Evolutionary conservation across 2,888 invertebrate genomes (phyloP).

Genomic region (Laothoe populi): DNA sequence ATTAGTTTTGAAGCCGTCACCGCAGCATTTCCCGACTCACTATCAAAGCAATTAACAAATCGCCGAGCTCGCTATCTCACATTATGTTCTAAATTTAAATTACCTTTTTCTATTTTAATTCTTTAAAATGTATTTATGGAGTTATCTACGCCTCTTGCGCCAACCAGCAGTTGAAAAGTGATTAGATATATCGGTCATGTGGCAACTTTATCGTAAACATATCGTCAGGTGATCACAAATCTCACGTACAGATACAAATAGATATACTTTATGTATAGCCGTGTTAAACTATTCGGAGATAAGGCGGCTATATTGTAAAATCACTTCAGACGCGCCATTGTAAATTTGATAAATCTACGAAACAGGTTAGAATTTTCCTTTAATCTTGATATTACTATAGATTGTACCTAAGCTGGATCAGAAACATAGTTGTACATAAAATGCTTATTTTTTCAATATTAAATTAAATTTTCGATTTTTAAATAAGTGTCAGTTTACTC

Average conservation of each 20-base stretch:
- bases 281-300: conserved; percentile 43
- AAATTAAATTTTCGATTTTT: not conserved
- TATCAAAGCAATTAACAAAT: conserved; percentile 48
- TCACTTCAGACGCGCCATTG: conserved; percentile 44
- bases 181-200: conserved; percentile 58
- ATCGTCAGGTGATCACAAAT: conserved; percentile 61
- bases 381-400: conserved; percentile 4
- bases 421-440: not conserved
- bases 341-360: conserved; percentile 24
- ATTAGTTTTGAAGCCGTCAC: conserved; percentile 53
- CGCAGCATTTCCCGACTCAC: conserved; percentile 40
- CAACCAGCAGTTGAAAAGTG: conserved; percentile 41
- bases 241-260: conserved; percentile 48
- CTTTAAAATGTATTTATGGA: conserved; percentile 16
- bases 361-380: conserved; percentile 29
- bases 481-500: not conserved
- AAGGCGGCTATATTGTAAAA: conserved; percentile 44
- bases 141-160: conserved; percentile 42
- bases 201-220: conserved; percentile 51
- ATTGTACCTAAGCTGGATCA: not conserved
- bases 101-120: conserved; percentile 13
- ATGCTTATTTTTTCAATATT: not conserved
- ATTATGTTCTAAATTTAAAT: conserved; percentile 14
- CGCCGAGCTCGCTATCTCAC: conserved; percentile 13
- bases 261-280: conserved; percentile 45